Conservation (phyloP, 1,140 invertebrate genomes). For the Ptiloglossa arizonensis region DNA sequence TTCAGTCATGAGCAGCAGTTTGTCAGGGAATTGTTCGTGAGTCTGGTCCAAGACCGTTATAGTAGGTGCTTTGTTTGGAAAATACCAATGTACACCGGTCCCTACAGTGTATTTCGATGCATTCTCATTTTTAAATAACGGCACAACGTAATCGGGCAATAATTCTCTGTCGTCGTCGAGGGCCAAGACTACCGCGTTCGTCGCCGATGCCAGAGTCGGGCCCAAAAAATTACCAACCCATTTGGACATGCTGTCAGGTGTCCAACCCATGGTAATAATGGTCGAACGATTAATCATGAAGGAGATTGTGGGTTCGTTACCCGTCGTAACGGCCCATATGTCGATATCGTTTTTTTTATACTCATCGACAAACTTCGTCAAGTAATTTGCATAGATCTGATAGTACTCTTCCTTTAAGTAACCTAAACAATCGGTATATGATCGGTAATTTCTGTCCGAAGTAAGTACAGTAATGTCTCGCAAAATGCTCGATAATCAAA, state of each 20-base stretch:
- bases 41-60: conserved; percentile 82
- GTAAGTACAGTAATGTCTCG: too few relatives aligned
- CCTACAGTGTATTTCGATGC: conserved; percentile 82
- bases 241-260: conserved; percentile 77
- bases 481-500: too few relatives aligned
- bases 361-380: conserved; percentile 85
- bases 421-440: conserved; percentile 63
- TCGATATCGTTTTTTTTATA: conserved; percentile 82
- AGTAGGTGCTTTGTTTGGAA: conserved; percentile 82
- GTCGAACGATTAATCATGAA: conserved; percentile 84
- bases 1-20: conserved; percentile 91
- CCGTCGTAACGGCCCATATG: conserved; percentile 86
- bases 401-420: conserved; percentile 87
- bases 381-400: conserved; percentile 91
- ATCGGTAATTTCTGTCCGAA: background rate
- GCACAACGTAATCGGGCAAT: conserved; percentile 82
- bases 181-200: conserved; percentile 85
- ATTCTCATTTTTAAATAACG: conserved; percentile 20
- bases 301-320: conserved; percentile 85
- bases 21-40: conserved; percentile 85
- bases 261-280: conserved; percentile 89
- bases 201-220: conserved; percentile 84
- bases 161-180: conserved; percentile 88
- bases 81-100: conserved; percentile 87
- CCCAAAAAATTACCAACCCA: conserved; percentile 88